Percentiles rank a stretch among this genome's conserved stretches.
These are phyloP conservation scores for Acrobasis consociella DNA, from an alignment of 2,888 invertebrate species.

Conservation along the genomic window DNA sequence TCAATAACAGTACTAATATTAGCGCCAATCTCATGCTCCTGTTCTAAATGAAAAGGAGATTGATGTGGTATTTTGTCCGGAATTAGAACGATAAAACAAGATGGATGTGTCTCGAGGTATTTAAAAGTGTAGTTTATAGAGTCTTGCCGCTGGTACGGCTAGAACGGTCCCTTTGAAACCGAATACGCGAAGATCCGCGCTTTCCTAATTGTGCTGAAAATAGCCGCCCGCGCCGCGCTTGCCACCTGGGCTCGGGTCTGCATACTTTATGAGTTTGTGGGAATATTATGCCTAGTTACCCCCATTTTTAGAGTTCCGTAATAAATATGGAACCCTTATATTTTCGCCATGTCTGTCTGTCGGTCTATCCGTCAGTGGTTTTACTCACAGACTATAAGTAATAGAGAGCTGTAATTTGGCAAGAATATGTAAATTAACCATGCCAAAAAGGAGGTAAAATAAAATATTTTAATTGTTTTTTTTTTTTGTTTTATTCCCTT, in stretches of 20 bases:
- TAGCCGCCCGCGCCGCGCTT: constrained; percentile 50
- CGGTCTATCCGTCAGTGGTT: no score
- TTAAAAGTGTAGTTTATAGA: constrained; percentile 10
- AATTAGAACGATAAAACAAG: constrained; percentile 2
- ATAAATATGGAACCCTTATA: no score
- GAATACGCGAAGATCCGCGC: constrained; percentile 53
- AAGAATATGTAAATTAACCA: no score
- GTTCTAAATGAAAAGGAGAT: background rate
- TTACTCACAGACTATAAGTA: no score
- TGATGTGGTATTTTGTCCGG: background rate
- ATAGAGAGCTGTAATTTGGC: no score
- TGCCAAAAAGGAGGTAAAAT: no score
- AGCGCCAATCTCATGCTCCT: no score
- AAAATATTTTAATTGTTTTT: no score
- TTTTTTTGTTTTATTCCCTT: no score
- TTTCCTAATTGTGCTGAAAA: constrained; percentile 74
- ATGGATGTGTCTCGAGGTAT: constrained; percentile 4
- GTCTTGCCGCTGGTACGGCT: constrained; percentile 14
- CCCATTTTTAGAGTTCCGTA: no score
- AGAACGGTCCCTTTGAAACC: constrained; percentile 57
- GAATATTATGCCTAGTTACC: background rate
- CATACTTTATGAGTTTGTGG: constrained; percentile 20
- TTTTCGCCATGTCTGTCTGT: no score
- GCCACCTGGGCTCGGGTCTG: constrained; percentile 55
- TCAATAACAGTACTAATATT: no score